Base-by-base conservation (phyloP, 2,797 vertebrate species). In the Tinamus major region DNA sequence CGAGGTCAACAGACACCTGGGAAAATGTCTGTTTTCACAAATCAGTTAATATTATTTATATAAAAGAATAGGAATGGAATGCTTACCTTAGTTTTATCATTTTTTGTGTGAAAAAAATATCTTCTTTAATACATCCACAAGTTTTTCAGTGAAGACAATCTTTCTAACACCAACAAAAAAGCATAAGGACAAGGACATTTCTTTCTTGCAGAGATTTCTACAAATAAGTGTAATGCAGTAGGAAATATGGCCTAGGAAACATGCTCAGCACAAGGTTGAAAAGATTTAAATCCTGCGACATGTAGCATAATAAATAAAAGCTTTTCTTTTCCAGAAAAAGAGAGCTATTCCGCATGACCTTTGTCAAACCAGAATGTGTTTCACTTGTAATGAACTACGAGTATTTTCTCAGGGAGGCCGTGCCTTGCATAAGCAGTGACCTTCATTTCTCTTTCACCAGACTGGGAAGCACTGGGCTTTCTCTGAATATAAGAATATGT, bases 121-220 rank as follows among this genome's bases (percentile, higher is more conserved):
- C 0, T 18, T 53, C 51, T 75, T 91, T 31, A 46, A n/a, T 41
- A 69, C 2, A 58, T 3, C 6, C 15, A 80, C 59, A 10, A 58
- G 4, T 2, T 37, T 59, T 59, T 46, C 35, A 59, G 5, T 19
- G 26, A 59, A 72, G 51, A 65, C 20, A 7, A 37, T 89, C n/a
- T 80, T 87, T 41, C 46, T 26, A 4, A 42, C n/a, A 80, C 62
- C 83, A 79, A 48, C 33, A 46, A 56, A 83, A n/a, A 55, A 31
- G 35, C 11, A n/a, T 31, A 55, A 56, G 53, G 48, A 87, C 61
- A 94, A 95, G 93, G 92, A 51, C 65, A 18, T 75, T 83, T 87
- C 23, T 69, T 75, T 89, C 63, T 80, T 51, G 51, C 5, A 84
- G 37, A 75, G 83, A 46, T 74, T 49, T 83, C 37, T 89, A 55